Conservation (phyloP, 2,888 invertebrate species). For the Notocelia uddmanniana region DNA sequence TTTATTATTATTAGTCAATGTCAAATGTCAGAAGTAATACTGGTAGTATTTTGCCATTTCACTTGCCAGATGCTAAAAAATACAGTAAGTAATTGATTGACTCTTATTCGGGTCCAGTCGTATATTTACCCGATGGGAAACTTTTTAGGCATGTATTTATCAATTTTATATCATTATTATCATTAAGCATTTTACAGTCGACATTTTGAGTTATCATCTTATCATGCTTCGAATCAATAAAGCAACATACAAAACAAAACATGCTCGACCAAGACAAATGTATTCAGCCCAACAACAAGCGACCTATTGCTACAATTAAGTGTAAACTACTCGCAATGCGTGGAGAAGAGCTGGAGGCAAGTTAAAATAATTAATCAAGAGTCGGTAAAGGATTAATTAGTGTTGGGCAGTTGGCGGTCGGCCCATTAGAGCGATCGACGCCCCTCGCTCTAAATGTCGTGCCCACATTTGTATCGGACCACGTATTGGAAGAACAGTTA, state of each 20-base stretch:
- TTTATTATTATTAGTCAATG: too few relatives aligned
- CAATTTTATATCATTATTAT: too few relatives aligned
- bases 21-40: too few relatives aligned
- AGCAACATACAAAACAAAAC: constrained; percentile 10
- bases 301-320: constrained; percentile 41
- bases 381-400: constrained; percentile 46
- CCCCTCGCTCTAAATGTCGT: constrained; percentile 41
- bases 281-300: constrained; percentile 24
- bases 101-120: too few relatives aligned
- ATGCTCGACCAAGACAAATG: constrained; percentile 20
- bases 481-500: constrained; percentile 27
- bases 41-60: too few relatives aligned
- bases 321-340: constrained; percentile 39
- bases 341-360: constrained; percentile 37
- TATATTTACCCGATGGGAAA: too few relatives aligned
- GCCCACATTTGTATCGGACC: constrained; percentile 37
- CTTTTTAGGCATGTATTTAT: too few relatives aligned
- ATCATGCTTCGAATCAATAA: neutral
- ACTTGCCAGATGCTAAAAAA: too few relatives aligned
- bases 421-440: constrained; percentile 41
- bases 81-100: too few relatives aligned
- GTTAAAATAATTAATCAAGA: constrained; percentile 45
- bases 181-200: neutral
- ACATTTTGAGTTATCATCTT: neutral
- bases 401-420: constrained; percentile 42